Evolutionary conservation across 64 coral and sea anemone species (phyloP).

Genomic region (Actinia equina): DNA sequence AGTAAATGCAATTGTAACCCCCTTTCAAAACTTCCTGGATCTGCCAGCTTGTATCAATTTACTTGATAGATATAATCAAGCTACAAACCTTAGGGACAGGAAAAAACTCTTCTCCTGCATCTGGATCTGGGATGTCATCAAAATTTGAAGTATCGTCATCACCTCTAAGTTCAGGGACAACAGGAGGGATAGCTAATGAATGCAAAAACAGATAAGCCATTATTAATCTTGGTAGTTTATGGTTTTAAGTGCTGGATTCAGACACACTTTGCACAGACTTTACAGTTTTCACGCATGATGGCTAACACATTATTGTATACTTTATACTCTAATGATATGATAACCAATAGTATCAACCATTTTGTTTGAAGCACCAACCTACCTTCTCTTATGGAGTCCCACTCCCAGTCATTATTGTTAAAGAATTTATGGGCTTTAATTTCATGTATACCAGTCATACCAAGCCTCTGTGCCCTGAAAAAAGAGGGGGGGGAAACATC

Average conservation of each 20-base stretch:
- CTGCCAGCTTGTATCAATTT: too few species aligned
- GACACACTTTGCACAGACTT: not conserved
- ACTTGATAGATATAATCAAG: not conserved
- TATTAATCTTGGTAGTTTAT: not conserved
- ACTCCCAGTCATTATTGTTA: conserved; percentile 83
- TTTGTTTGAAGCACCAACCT: not conserved
- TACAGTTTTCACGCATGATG: too few species aligned
- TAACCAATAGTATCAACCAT: too few species aligned
- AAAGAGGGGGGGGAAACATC: not conserved
- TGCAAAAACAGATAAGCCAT: not conserved
- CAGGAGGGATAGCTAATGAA: conserved; percentile 78
- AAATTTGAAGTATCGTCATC: conserved; percentile 93
- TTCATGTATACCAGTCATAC: conserved; percentile 77
- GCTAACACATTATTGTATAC: too few species aligned
- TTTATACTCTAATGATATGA: too few species aligned
- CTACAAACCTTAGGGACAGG: conserved; percentile 76
- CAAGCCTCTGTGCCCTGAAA: conserved; percentile 68
- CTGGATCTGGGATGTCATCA: conserved; percentile 97
- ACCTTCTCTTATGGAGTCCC: conserved; percentile 92
- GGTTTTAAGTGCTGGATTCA: not conserved
- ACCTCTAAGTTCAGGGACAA: conserved; percentile 78
- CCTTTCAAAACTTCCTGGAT: too few species aligned
- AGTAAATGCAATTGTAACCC: too few species aligned
- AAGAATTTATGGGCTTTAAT: conserved; percentile 91
- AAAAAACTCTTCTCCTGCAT: conserved; percentile 93